A percentile compares a stretch with the other conserved stretches of the same genome.
These are phyloP conservation scores for Drosophila eohydei DNA, from an alignment of 2,888 invertebrate genomes.

Conservation along the genomic window DNA sequence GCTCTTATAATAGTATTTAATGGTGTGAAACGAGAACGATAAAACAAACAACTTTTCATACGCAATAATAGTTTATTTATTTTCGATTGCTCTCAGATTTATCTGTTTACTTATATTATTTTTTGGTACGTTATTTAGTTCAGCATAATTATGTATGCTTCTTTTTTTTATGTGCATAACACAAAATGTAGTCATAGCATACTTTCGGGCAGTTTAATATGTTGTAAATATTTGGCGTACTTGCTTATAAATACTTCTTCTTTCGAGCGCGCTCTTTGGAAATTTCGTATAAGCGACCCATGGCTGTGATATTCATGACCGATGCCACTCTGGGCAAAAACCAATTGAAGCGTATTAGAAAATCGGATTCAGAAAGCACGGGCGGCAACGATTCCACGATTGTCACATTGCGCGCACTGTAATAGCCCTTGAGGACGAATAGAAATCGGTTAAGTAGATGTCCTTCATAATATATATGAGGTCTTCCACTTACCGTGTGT, in stretches of 20 bases:
- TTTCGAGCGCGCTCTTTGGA: slow-evolving; percentile 42
- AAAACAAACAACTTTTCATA: neutral
- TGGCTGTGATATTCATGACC: slow-evolving; percentile 45
- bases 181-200: slow-evolving; percentile 1
- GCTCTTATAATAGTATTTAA: neutral
- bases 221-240: neutral
- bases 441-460: neutral
- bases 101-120: neutral
- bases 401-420: slow-evolving; percentile 47
- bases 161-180: slow-evolving; percentile 6
- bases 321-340: slow-evolving; percentile 37
- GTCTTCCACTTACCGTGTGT: slow-evolving; percentile 27
- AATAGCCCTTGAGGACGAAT: slow-evolving; percentile 39
- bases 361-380: slow-evolving; percentile 49
- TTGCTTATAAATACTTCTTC: slow-evolving; percentile 44
- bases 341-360: slow-evolving; percentile 36
- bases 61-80: neutral
- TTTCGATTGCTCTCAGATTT: neutral
- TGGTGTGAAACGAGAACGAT: neutral
- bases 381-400: slow-evolving; percentile 51
- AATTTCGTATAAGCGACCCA: slow-evolving; percentile 36
- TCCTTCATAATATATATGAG: no score
- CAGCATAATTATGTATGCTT: slow-evolving; percentile 19
- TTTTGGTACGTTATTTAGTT: neutral
- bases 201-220: slow-evolving; percentile 39